Base-by-base conservation (phyloP, 1,140 invertebrate species). In the Lamellibrachia luymesi region DNA sequence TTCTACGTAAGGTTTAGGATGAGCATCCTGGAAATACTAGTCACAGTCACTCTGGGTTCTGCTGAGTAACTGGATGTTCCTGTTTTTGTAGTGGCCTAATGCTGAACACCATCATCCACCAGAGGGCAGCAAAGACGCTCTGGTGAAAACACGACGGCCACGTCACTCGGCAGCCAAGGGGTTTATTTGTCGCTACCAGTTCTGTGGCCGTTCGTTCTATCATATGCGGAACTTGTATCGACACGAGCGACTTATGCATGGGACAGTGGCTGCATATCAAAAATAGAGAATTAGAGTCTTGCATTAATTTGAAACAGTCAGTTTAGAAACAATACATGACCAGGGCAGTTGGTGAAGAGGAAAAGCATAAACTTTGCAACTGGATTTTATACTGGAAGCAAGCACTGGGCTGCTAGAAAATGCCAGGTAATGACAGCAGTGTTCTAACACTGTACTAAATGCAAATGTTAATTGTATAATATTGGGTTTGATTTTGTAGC, bases 211-310 rank as follows among this genome's bases (percentile, higher is more conserved):
- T 51, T 38, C 56, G 50, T 80, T 93, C 92, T 27, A 80, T 89
- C 92, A 92, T 93, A 51, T 51, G 91, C 91, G 89, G n/a, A 49
- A 93, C 93, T 91, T 93, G 90, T 92, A 93, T 49, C 50, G 25
- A 92, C 91, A 92, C 51, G 52, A 91, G 91, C 49, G 91, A 4
- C 51, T 91, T 10, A 91, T 50, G 51, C 91, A 91, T 80, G 64
- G 64, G 25, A 22, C 64, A 80, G 64, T 80, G 13, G 64, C 64
- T 80, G 64, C 64, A 80, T 80, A 80, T 80, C 64, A 80, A 22
- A 80, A 10, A 80, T 10, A 80, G 64, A 80, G 64, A 80, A 22
- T 80, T 80, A 80, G 2, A 80, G 8, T 80, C 64, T 80, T 80
- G 64, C 64, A 10, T 80, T 80, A 80, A 80, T 6, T 80, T 80